Percentiles rank a stretch among this genome's conserved stretches.
These are phyloP conservation scores for Chaetogeoica ovagalla DNA, from an alignment of 2,888 invertebrate species.

Conservation along the genomic window DNA sequence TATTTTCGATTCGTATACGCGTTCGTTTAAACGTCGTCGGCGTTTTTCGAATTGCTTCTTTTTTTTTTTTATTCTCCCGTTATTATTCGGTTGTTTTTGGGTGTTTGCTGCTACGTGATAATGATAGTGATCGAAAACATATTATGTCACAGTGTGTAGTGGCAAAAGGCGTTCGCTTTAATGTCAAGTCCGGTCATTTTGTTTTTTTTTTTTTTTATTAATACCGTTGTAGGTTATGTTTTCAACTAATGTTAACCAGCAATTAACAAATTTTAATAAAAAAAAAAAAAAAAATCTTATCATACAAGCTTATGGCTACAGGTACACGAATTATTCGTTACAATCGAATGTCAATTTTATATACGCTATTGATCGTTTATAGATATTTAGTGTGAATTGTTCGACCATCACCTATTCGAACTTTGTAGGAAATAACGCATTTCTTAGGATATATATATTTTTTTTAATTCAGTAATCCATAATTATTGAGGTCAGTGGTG, in stretches of 20 bases:
- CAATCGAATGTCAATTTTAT: constrained; percentile 1
- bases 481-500: constrained; percentile 15
- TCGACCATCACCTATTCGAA: not conserved
- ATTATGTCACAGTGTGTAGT: not conserved
- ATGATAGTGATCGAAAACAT: constrained; percentile 7
- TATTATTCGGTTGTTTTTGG: not conserved
- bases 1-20: not conserved
- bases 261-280: constrained; percentile 22
- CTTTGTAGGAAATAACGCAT: not conserved
- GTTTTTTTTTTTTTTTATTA: not conserved
- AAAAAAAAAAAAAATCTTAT: constrained; percentile 20
- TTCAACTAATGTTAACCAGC: constrained; percentile 18
- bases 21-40: not conserved
- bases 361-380: not conserved
- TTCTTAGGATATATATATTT: not conserved
- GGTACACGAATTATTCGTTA: constrained; percentile 7
- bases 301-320: not conserved
- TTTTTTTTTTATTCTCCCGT: not conserved
- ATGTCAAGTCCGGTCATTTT: constrained; percentile 1
- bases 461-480: not conserved
- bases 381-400: not conserved
- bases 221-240: constrained; percentile 32
- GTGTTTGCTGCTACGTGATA: not conserved
- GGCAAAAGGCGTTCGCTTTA: not conserved
- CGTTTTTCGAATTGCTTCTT: no score